A percentile compares a stretch with the other conserved stretches of the same genome.
phyloP scores from a whole-genome alignment of 2,113 vertebrate species.

The Numida meleagris region DNA sequence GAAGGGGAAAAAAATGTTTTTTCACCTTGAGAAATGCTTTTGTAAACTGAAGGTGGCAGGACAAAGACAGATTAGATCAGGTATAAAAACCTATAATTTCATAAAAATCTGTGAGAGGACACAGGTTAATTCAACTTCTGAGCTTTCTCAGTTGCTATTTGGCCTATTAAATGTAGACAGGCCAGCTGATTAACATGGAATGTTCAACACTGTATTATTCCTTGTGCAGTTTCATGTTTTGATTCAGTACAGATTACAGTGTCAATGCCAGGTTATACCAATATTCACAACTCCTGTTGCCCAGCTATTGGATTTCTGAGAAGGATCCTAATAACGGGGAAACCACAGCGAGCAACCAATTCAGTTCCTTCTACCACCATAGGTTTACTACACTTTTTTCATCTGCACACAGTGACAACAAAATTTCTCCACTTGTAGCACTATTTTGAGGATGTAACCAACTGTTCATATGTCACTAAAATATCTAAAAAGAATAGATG shows the following conservation, averaged over 20 bases:
- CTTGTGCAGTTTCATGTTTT: not conserved
- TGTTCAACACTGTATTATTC: not conserved
- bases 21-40: not conserved
- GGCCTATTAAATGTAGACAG: not conserved
- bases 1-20: not conserved
- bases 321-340: not conserved
- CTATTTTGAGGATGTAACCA: not conserved
- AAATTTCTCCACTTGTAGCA: not conserved
- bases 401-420: not conserved
- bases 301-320: not conserved
- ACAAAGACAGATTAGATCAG: not conserved
- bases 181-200: not conserved
- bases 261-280: not conserved
- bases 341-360: not conserved
- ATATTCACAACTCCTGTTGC: not conserved
- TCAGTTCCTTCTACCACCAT: not conserved
- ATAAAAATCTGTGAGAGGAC: not conserved
- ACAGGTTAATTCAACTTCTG: not conserved
- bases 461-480: not conserved
- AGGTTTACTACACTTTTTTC: not conserved
- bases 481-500: not conserved
- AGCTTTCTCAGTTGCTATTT: not conserved
- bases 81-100: not conserved
- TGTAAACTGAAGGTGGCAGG: not conserved
- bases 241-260: not conserved